Percentiles rank a stretch among this genome's conserved stretches.
Conservation (phyloP, 37 sponge, comb jelly and placozoan species). For the Halisarca cf. caerulea region DNA sequence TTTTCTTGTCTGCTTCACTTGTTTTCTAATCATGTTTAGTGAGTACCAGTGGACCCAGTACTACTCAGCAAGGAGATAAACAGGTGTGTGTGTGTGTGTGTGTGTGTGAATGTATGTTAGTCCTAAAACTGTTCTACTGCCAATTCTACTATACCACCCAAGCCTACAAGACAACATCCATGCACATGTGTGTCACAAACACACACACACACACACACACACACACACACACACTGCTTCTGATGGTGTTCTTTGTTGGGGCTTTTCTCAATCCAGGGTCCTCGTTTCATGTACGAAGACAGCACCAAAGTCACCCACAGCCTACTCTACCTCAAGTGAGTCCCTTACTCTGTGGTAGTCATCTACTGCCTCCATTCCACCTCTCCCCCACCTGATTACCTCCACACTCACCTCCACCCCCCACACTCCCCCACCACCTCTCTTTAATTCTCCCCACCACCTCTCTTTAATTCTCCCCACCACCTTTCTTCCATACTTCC, state of each 20-base stretch:
- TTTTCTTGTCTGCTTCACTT: too few relatives aligned
- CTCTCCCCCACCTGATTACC: not conserved
- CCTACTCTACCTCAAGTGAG: conserved; percentile 19
- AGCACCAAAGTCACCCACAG: not conserved
- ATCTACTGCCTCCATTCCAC: not conserved
- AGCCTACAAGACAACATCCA: too few relatives aligned
- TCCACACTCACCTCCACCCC: not conserved
- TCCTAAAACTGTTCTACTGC: not conserved
- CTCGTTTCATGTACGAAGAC: not conserved
- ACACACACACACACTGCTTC: too few relatives aligned
- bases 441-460: not conserved
- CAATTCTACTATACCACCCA: too few relatives aligned
- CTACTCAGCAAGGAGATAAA: not conserved
- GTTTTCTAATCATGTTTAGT: too few relatives aligned
- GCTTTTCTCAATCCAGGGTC: not conserved
- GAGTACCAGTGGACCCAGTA: too few relatives aligned
- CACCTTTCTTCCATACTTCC: not conserved
- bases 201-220: too few relatives aligned
- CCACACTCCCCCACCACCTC: too few relatives aligned
- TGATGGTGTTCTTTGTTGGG: too few relatives aligned
- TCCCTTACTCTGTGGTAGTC: not conserved
- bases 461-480: not conserved
- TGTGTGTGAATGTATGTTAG: not conserved
- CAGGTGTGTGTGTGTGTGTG: not conserved
- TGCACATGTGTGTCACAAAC: too few relatives aligned